A percentile compares a stretch with the other conserved stretches of the same genome.
These are phyloP conservation scores for Sitophilus oryzae DNA, from an alignment of 1,140 invertebrate species.

Conservation along the genomic window DNA sequence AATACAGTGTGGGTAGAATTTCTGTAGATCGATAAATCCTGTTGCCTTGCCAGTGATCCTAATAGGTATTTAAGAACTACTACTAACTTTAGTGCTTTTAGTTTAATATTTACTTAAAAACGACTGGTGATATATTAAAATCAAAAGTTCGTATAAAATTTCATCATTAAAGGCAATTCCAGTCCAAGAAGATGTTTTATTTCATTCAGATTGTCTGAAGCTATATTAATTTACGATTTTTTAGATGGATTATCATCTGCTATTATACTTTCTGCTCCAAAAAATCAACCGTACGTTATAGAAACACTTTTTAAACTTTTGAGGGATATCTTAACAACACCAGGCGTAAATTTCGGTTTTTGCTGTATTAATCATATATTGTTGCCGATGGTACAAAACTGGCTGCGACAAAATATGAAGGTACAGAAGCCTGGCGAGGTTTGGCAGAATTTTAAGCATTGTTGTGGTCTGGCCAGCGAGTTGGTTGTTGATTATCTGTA, in stretches of 20 bases:
- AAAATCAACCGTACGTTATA: slow-evolving; percentile 79
- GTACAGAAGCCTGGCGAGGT: slow-evolving; percentile 66
- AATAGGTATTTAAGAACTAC: too few species aligned
- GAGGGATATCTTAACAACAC: slow-evolving; percentile 66
- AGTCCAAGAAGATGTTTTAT: too few species aligned
- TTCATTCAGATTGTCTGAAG: too few species aligned
- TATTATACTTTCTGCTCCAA: slow-evolving; percentile 70
- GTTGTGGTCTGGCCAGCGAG: slow-evolving; percentile 84
- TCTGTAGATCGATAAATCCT: too few species aligned
- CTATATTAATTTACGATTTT: too few species aligned
- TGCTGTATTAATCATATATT: slow-evolving; percentile 87
- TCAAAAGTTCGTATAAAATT: too few species aligned
- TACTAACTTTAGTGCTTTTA: too few species aligned
- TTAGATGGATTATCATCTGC: slow-evolving; percentile 77
- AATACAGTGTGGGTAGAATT: too few species aligned
- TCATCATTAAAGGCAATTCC: too few species aligned
- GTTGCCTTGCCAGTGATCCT: too few species aligned
- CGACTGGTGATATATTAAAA: too few species aligned
- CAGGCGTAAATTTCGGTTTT: slow-evolving; percentile 77
- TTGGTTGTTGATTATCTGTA: slow-evolving; percentile 78
- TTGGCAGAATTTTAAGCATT: slow-evolving; percentile 88
- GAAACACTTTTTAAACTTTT: slow-evolving; percentile 82
- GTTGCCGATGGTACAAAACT: slow-evolving; percentile 83
- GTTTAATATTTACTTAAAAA: too few species aligned
- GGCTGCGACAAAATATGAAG: slow-evolving; percentile 67